Base-by-base conservation (phyloP, 2,888 invertebrate species). In the Heliconius hortense region DNA sequence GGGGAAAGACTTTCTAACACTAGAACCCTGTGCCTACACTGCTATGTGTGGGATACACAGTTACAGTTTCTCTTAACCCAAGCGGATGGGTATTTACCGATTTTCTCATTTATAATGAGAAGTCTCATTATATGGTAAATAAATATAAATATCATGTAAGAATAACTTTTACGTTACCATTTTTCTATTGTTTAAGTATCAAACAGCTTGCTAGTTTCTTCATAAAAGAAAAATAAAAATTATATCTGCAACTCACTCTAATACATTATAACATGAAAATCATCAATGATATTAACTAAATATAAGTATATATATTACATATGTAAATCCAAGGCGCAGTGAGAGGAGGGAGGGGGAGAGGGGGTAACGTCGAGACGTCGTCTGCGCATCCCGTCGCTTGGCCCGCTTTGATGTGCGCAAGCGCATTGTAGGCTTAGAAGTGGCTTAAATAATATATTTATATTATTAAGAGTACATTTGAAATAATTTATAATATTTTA, bases 361-460 rank as follows among this genome's bases (percentile, higher is more conserved):
- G 80, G 78, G 80, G 77, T 74, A 76, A 82, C 85, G 88, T 84
- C 88, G 88, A 88, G 89, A 89, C 90, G 90, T 89, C 90, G 92
- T 92, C 92, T 92, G 92, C 92, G 92, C 90, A 92, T 92, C 91
- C 89, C 91, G 82, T 84, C 87, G 85, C 83, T 83, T 82, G 82
- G 82, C 80, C 84, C 83, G 85, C 90, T 90, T 90, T 91, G 90
- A 91, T 91, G 88, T 87, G 84, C 80, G 79, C 81, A 77, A 71
- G 68, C 72, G 73, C 60, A 72, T 67, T 56, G 71, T 48, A 43
- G 13, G 15, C 24, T n/a, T 18, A 43, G 66, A 66, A 39, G 39
- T 66, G 39, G 15, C 7, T 24, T 66, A 21, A 21, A 26, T 60
- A 68, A 53, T 53, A 28, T 21, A 8, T 48, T 26, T 43, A 18